Conservation (phyloP, 2,797 vertebrate species). For the Pseudochirops cupreus region DNA sequence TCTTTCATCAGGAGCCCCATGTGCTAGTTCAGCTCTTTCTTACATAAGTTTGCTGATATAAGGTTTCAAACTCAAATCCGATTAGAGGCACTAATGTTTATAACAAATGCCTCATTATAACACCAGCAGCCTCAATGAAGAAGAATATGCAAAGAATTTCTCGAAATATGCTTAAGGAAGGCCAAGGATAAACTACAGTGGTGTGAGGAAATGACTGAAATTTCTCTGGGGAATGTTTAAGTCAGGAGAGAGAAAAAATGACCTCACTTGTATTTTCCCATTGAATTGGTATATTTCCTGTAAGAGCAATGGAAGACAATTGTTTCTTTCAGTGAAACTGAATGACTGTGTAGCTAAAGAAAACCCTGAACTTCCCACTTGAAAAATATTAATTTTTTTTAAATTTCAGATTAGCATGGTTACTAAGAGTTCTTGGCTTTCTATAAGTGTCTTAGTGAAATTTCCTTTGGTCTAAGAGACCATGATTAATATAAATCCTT, state of each 20-base stretch:
- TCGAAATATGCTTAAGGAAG: constrained; percentile 83
- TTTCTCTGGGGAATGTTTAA: constrained; percentile 85
- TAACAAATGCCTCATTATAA: constrained; percentile 82
- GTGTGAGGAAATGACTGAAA: constrained; percentile 85
- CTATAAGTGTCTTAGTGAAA: constrained; percentile 1
- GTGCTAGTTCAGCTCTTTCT: constrained; percentile 64
- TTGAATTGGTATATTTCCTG: constrained; percentile 85
- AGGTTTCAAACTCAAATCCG: constrained; percentile 82
- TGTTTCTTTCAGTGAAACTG: constrained; percentile 81
- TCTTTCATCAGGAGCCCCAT: constrained; percentile 73
- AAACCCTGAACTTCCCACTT: constrained; percentile 73
- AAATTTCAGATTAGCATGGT: not conserved
- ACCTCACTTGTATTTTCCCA: constrained; percentile 85
- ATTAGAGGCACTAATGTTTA: constrained; percentile 81
- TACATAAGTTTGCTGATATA: constrained; percentile 70
- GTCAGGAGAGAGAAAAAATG: constrained; percentile 78
- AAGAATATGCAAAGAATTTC: constrained; percentile 76
- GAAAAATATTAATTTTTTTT: constrained; percentile 62
- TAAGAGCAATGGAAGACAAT: constrained; percentile 83
- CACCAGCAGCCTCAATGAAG: constrained; percentile 79
- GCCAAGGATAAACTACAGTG: constrained; percentile 80
- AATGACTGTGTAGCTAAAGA: constrained; percentile 36
- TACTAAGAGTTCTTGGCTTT: not conserved
- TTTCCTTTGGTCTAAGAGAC: constrained; percentile 12
- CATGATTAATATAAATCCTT: not conserved